Conservation (phyloP, 2,888 invertebrate species). For the Trichopoda pennipes region DNA sequence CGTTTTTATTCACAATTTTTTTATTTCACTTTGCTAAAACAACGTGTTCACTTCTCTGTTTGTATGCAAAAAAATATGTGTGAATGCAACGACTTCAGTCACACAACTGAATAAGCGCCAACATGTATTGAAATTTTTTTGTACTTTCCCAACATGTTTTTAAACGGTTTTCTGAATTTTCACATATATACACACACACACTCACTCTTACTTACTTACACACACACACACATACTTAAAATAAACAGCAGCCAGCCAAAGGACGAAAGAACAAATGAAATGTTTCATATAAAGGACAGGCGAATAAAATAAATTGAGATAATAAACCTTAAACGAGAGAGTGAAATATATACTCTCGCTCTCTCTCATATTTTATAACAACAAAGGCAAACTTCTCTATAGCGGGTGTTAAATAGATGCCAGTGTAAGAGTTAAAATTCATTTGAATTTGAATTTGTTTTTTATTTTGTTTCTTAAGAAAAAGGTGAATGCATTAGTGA, state of each 20-base stretch:
- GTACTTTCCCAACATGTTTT: constrained; percentile 52
- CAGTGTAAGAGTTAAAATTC: constrained; percentile 5
- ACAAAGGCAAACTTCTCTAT: constrained; percentile 10
- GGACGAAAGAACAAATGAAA: constrained; percentile 38
- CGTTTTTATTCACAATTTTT: constrained; percentile 42
- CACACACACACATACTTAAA: not conserved
- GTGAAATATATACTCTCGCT: not conserved
- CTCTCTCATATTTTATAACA: not conserved
- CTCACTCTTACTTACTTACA: not conserved
- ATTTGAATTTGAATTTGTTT: constrained; percentile 6
- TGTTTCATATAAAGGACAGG: constrained; percentile 30
- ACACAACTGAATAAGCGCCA: constrained; percentile 71
- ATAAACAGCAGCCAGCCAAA: constrained; percentile 32
- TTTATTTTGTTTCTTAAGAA: not conserved
- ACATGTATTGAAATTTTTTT: constrained; percentile 65
- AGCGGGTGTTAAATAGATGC: constrained; percentile 52
- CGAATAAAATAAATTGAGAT: constrained; percentile 29
- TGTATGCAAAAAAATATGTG: constrained; percentile 67
- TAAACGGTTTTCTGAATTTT: constrained; percentile 45
- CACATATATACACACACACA: not conserved
- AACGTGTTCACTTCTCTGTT: constrained; percentile 58
- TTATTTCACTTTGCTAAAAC: constrained; percentile 38
- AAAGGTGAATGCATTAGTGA: constrained; percentile 69
- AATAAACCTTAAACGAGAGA: constrained; percentile 26
- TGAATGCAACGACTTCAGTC: constrained; percentile 72